Evolutionary conservation across 2,797 vertebrate species (phyloP).

Genomic region (Hydrophis major): DNA sequence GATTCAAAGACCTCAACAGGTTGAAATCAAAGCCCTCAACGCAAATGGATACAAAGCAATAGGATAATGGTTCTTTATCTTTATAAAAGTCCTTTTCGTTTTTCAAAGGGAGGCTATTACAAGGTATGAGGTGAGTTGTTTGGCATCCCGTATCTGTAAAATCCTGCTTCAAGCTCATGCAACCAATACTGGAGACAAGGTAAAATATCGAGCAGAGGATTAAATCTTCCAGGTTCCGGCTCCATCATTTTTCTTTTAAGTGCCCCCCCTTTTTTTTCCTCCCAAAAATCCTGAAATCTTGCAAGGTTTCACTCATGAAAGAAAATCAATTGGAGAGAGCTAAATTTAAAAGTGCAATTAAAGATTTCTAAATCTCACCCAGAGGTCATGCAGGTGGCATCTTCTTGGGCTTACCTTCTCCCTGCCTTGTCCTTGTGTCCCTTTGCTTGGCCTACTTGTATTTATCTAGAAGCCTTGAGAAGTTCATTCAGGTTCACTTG

Average conservation of each 20-base stretch:
- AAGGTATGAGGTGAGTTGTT: background rate
- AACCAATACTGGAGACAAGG: background rate
- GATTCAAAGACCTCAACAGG: constrained; percentile 26
- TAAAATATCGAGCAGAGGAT: background rate
- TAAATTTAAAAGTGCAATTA: background rate
- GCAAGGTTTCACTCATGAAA: background rate
- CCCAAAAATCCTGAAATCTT: background rate
- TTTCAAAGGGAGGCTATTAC: background rate
- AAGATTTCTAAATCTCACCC: background rate
- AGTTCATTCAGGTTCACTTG: background rate
- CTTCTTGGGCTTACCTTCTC: background rate
- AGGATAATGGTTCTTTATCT: background rate
- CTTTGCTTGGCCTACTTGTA: background rate
- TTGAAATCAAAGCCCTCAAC: constrained; percentile 56
- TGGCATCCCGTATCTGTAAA: background rate
- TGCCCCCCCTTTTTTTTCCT: background rate
- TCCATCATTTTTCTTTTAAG: background rate
- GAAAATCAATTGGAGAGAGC: background rate
- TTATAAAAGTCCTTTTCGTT: background rate
- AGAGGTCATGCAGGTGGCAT: background rate
- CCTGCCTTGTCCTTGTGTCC: background rate
- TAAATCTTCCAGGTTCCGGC: background rate
- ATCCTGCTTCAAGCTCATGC: background rate
- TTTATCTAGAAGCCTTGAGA: background rate
- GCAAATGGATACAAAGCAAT: constrained; percentile 3